Percentiles rank a stretch among this genome's conserved stretches.
These are phyloP conservation scores for Acanthornis magna DNA, from an alignment of 2,797 vertebrate genomes.

Conservation along the genomic window DNA sequence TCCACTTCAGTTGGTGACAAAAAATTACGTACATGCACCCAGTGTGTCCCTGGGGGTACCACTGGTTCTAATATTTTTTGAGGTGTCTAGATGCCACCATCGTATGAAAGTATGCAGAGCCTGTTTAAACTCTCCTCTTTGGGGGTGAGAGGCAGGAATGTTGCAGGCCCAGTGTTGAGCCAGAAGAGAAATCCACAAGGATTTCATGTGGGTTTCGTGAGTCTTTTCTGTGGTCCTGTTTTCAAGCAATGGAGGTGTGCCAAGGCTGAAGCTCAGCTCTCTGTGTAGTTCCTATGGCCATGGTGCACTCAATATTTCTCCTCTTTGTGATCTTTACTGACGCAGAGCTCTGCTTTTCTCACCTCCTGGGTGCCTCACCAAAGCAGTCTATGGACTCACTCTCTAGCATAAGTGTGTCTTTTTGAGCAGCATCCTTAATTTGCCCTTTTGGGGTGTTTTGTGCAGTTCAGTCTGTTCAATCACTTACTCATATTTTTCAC, in stretches of 20 bases:
- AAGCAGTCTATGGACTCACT: neutral
- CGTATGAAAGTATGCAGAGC: neutral
- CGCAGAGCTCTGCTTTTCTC: neutral
- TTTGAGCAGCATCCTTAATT: neutral
- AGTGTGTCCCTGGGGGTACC: neutral
- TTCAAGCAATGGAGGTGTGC: neutral
- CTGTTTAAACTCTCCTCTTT: neutral
- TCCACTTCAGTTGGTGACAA: neutral
- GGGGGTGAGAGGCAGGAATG: neutral
- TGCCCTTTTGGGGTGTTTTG: neutral
- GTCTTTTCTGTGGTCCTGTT: neutral
- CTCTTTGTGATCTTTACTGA: neutral
- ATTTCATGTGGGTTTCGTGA: neutral
- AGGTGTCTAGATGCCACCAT: neutral
- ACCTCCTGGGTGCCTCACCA: neutral
- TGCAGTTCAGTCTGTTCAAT: neutral
- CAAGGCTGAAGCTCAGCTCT: neutral
- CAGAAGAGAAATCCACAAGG: neutral
- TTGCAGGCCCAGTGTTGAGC: neutral
- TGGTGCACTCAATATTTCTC: neutral
- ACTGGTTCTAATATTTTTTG: neutral
- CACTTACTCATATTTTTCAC: neutral
- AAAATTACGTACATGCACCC: neutral
- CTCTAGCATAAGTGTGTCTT: neutral
- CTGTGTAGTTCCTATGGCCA: neutral